A percentile compares a stretch with the other conserved stretches of the same genome.
Evolutionary conservation across 2,113 vertebrate species (phyloP).

Genomic region (Etheostoma spectabile): DNA sequence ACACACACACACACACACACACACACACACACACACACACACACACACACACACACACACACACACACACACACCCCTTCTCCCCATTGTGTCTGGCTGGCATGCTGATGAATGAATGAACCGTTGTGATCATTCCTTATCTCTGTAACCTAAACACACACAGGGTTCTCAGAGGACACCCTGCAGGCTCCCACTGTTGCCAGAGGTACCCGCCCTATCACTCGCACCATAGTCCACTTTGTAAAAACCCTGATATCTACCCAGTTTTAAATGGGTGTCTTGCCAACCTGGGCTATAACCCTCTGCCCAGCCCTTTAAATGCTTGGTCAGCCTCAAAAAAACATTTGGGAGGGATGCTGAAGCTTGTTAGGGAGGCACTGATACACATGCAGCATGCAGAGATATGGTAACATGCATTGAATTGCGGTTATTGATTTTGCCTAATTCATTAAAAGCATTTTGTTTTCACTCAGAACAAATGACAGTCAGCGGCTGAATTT

Average conservation of each 20-base stretch:
- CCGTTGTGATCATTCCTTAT: conserved; percentile 64
- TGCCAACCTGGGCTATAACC: conserved; percentile 53
- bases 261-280: conserved; percentile 11
- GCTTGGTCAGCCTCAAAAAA: not conserved
- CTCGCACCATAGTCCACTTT: conserved; percentile 13
- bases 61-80: conserved; percentile 27
- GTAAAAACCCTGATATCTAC: conserved; percentile 34
- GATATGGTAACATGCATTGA: not conserved
- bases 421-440: not conserved
- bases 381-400: conserved; percentile 6
- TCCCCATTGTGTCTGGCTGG: conserved; percentile 72
- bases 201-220: conserved; percentile 14
- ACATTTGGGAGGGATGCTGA: conserved; percentile 1
- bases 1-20: too few relatives aligned
- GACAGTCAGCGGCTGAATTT: conserved; percentile 14
- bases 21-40: too few relatives aligned
- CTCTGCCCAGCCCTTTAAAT: conserved; percentile 25
- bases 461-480: not conserved
- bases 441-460: not conserved
- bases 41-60: too few relatives aligned
- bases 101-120: conserved; percentile 74
- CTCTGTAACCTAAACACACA: conserved; percentile 64
- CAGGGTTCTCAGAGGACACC: conserved; percentile 25
- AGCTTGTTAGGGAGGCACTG: conserved; percentile 6
- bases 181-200: conserved; percentile 38